Conservation (phyloP, 2,113 vertebrate genomes). For the Cepphus grylle region DNA sequence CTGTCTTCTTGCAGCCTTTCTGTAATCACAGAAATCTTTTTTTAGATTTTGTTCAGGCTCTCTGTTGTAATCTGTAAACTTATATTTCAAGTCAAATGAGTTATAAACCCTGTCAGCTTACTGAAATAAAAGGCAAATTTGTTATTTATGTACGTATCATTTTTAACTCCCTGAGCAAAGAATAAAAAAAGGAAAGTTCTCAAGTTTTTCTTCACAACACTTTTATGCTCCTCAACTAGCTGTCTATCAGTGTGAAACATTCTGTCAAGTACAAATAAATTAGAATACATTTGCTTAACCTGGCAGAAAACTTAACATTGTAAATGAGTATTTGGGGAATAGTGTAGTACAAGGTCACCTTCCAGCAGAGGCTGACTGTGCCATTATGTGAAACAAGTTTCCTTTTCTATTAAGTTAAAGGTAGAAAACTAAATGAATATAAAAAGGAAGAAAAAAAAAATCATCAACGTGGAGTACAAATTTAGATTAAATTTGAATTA, state of each 20-base stretch:
- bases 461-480: background rate
- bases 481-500: background rate
- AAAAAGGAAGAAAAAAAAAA: background rate
- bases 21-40: background rate
- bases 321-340: background rate
- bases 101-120: background rate
- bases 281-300: background rate
- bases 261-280: conserved; percentile 12
- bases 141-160: background rate
- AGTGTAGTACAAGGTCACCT: background rate
- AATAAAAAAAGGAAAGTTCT: background rate
- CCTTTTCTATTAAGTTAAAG: background rate
- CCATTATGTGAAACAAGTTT: background rate
- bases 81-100: background rate
- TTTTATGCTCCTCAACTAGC: background rate
- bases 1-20: background rate
- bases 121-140: background rate
- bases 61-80: background rate
- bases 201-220: background rate
- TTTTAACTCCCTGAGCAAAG: background rate
- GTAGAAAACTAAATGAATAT: background rate
- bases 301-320: background rate
- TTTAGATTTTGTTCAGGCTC: background rate
- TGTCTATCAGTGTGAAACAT: background rate
- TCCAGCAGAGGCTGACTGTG: background rate